A percentile compares a stretch with the other conserved stretches of the same genome.
phyloP scores from a whole-genome alignment of 2,888 invertebrate species.

The Allophyes oxyacanthae region DNA sequence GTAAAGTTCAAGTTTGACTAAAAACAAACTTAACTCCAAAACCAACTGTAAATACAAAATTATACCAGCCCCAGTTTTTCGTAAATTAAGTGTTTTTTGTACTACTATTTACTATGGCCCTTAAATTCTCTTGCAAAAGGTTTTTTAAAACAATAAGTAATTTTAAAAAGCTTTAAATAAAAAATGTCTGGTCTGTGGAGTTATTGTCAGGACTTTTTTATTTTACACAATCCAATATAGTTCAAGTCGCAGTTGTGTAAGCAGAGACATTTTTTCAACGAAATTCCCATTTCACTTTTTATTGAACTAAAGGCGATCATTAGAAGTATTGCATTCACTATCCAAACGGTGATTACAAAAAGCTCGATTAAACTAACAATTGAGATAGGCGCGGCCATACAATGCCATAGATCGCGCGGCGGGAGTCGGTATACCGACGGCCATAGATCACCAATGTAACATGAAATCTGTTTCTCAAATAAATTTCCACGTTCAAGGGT shows the following conservation, averaged over 20 bases:
- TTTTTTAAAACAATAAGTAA: no score
- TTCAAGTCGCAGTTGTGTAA: slow-evolving; percentile 31
- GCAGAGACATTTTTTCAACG: slow-evolving; percentile 31
- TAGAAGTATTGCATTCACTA: slow-evolving; percentile 71
- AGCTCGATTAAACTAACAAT: slow-evolving; percentile 87
- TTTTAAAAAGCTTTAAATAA: no score
- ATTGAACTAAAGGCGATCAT: slow-evolving; percentile 60
- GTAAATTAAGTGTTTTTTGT: no score
- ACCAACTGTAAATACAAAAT: no score
- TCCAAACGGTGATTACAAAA: slow-evolving; percentile 79
- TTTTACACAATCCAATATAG: no score
- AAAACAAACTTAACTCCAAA: no score
- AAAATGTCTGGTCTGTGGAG: no score
- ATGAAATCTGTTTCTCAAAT: slow-evolving; percentile 42
- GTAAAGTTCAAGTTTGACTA: no score
- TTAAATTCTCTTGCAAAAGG: no score
- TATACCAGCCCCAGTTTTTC: no score
- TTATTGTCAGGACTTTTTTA: no score
- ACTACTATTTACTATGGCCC: no score
- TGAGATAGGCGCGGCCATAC: slow-evolving; percentile 76
- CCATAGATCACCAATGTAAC: slow-evolving; percentile 53
- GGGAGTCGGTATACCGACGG: slow-evolving; percentile 73
- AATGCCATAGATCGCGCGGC: slow-evolving; percentile 85
- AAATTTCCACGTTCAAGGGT: slow-evolving; percentile 28
- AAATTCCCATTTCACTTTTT: slow-evolving; percentile 67